Evolutionary conservation across 2,888 invertebrate genomes (phyloP), one percentile per base, ranked within the genome.

Genomic region (Xylota segnis): DNA sequence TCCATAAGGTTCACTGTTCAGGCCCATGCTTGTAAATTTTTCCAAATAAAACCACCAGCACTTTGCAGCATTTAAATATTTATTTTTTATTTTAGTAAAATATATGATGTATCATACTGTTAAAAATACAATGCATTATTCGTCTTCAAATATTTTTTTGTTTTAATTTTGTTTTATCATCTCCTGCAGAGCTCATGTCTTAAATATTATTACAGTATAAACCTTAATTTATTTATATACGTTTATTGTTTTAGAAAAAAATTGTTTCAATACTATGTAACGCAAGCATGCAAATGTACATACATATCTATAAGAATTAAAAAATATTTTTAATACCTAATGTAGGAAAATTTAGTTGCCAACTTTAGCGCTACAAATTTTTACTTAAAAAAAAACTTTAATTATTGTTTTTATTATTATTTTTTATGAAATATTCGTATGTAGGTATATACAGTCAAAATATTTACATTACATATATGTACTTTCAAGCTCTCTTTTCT

Each of bases 301-400:
- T 4, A 34, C 32, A 23, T 16, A 54, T 43, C 9, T 70, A 37
- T 40, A 63, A 56, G 14, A 45, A 63, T 59, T 52, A 6, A 56
- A 40, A 32, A 43, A n/a, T 14, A 58, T 58, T 70, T 14, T 70
- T 14, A 70, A 54, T 77, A 61, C 82, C 82, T 83, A 83, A 83
- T 83, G 59, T 83, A 83, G 83, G 83, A 83, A 65, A 65, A 70
- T 52, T 58, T 16, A 12, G 56, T 63, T 32, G 4, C 9, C 45
- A 50, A 27, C 1, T 16, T 12, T 45, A 59, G 4, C 7, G 14
- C 32, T 12, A 58, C 16, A 34, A 45, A 47, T 34, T 56, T 1
- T 27, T 43, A 3, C 18, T 32, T 37, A 37, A 37, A 9, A 34
- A 32, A 50, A 34, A 37, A 40, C n/a, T 56, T 56, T 32, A 34